These are phyloP conservation scores for Numida meleagris DNA, from an alignment of 2,113 vertebrate species.

Conservation along the genomic window DNA sequence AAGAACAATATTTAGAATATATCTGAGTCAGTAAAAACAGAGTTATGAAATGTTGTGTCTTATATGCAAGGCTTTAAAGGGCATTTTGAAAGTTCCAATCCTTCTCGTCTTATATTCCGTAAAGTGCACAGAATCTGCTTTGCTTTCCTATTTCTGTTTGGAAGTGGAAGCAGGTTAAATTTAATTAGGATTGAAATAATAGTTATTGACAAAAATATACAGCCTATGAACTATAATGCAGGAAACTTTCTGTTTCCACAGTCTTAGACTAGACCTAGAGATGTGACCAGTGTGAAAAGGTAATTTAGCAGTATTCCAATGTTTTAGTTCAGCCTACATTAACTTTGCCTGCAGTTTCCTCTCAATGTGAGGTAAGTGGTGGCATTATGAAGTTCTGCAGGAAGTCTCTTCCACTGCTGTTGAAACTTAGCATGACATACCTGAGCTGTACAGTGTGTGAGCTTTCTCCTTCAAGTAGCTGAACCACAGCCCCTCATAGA, in stretches of 20 bases:
- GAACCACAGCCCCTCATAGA: not conserved
- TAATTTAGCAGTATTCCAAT: not conserved
- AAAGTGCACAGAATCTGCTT: not conserved
- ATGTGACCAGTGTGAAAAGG: not conserved
- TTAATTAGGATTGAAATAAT: not conserved
- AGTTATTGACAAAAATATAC: not conserved
- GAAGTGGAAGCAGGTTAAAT: not conserved
- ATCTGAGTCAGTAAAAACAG: not conserved
- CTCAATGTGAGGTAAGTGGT: not conserved
- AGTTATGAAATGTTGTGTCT: not conserved
- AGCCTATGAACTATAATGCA: not conserved
- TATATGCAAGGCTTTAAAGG: not conserved
- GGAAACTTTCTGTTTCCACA: not conserved
- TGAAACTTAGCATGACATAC: not conserved
- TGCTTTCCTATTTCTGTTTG: not conserved
- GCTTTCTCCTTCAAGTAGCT: not conserved
- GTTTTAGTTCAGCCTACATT: not conserved
- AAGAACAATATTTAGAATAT: not conserved
- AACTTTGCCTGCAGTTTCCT: not conserved
- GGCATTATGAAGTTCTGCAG: not conserved
- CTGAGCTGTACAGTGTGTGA: not conserved
- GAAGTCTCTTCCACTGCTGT: not conserved
- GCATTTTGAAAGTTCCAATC: not conserved
- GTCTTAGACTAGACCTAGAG: not conserved
- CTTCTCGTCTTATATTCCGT: fast-evolving